These are phyloP conservation scores for Gambusia holbrooki DNA, from an alignment of 2,113 vertebrate genomes.

Conservation along the genomic window DNA sequence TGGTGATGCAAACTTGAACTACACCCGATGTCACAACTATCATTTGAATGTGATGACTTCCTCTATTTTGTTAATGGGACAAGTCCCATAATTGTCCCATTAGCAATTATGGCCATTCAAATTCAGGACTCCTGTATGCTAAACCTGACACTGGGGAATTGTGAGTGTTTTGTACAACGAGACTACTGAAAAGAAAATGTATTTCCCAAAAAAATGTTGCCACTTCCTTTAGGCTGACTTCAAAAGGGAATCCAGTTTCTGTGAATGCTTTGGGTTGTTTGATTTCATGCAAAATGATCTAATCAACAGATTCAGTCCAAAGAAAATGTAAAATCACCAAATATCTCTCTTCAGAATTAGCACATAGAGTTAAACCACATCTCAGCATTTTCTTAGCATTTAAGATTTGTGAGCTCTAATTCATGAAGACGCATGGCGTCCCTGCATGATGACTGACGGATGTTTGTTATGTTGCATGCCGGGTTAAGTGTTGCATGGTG, in stretches of 20 bases:
- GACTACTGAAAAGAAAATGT: neutral
- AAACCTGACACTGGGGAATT: neutral
- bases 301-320: neutral
- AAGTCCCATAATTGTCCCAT: neutral
- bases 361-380: neutral
- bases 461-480: conserved; percentile 69
- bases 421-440: conserved; percentile 46
- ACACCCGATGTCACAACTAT: neutral
- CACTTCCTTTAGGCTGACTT: neutral
- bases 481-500: conserved; percentile 61
- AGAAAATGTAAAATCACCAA: neutral
- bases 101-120: neutral
- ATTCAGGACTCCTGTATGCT: neutral
- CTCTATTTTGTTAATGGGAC: too few species aligned
- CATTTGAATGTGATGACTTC: neutral
- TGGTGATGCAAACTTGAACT: too few species aligned
- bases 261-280: neutral
- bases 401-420: conserved; percentile 25
- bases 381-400: neutral
- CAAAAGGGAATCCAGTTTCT: neutral
- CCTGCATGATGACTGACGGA: conserved; percentile 59
- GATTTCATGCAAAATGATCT: neutral
- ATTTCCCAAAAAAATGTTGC: neutral
- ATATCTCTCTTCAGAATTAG: conserved; percentile 17
- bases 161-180: neutral